Percentiles rank a stretch among this genome's conserved stretches.
Conservation (phyloP, 2,888 invertebrate genomes). For the Nomada ferruginata region DNA sequence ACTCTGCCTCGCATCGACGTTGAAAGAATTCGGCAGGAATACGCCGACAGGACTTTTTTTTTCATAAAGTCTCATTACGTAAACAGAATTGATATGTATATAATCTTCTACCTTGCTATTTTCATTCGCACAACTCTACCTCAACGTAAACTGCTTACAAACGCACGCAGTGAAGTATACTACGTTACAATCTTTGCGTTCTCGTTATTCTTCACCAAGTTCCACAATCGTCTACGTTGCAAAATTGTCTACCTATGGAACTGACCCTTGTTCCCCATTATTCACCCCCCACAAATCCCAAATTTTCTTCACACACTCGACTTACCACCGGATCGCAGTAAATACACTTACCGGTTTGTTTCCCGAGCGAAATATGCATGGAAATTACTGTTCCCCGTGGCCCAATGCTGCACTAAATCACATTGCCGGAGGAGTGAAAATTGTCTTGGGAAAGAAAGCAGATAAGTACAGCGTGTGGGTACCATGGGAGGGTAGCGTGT, state of each 20-base stretch:
- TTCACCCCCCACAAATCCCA: slow-evolving; percentile 11
- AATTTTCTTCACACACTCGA: slow-evolving; percentile 47
- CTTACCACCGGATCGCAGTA: slow-evolving; percentile 34
- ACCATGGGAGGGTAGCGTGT: slow-evolving; percentile 55
- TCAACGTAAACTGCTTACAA: too few species aligned
- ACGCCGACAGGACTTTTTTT: too few species aligned
- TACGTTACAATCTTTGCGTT: too few species aligned
- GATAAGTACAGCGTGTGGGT: slow-evolving; percentile 55
- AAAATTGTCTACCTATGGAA: background rate
- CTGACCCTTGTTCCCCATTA: background rate
- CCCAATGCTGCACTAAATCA: slow-evolving; percentile 66
- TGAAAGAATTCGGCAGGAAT: background rate
- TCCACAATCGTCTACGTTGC: too few species aligned
- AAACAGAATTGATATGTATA: too few species aligned
- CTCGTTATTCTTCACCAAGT: too few species aligned
- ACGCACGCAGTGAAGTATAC: too few species aligned
- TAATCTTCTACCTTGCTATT: too few species aligned
- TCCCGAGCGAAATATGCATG: slow-evolving; percentile 63
- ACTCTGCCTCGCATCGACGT: background rate
- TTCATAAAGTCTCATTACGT: too few species aligned
- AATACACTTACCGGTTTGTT: slow-evolving; percentile 52
- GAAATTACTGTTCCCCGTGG: slow-evolving; percentile 56
- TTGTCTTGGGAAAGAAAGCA: slow-evolving; percentile 69
- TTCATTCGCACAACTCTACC: too few species aligned
- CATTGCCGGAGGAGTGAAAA: slow-evolving; percentile 68